Base-by-base conservation (phyloP, 2,113 vertebrate genomes). In the Tautogolabrus adspersus region DNA sequence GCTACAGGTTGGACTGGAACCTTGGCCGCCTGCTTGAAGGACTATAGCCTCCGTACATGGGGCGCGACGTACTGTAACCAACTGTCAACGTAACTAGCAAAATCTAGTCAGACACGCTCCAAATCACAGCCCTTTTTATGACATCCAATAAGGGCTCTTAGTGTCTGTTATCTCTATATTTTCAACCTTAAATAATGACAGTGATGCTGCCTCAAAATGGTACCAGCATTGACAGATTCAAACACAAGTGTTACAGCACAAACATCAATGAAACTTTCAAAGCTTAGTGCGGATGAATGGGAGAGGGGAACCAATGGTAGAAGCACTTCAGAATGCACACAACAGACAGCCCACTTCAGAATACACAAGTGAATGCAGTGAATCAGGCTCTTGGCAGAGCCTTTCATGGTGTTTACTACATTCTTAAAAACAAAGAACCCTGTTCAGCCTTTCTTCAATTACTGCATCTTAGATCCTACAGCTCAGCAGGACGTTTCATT, bases 401-500 rank as follows among this genome's bases (percentile, higher is more conserved):
- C 30, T 72, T 70, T 66, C 34, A 61, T 52, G 23, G 34, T 68
- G 15, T 75, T 75, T 61, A 57, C 65, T 60, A 23, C 18, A 67
- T 18, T 37, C 40, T 60, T 34, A 61, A 51, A 73, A 62, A 52
- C 23, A 64, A 76, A 63, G 67, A 67, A 62, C 15, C n/a, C 16
- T 44, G 37, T 38, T 69, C 42, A 68, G 56, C 37, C 8, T 62
- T 72, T 58, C 15, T 21, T 67, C 75, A 64, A 19, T 55, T 38
- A 56, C 1, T 46, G 21, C 62, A 56, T 58, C 51, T 68, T 62
- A 60, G 18, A 61, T 42, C 18, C 22, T 66, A 73, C 67, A 61
- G 26, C 68, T 82, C 68, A 34, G 49, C 56, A 74, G 30, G 58
- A 77, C 42, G 64, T 54, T 42, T 56, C 38, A 65, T 77, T 47